phyloP scores from a whole-genome alignment of 2,113 vertebrate species.

The Amazona guildingii region DNA sequence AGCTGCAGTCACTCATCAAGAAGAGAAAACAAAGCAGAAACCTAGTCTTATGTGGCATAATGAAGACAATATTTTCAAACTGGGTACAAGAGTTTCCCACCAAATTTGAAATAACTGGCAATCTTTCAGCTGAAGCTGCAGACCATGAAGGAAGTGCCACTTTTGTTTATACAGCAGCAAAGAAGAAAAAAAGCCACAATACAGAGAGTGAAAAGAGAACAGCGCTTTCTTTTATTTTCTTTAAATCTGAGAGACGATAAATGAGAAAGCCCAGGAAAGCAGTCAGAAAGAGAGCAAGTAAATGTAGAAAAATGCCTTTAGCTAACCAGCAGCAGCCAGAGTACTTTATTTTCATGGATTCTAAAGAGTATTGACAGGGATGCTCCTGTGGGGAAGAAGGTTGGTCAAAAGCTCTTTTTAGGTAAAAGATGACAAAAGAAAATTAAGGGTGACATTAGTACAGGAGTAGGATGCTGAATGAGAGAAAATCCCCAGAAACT shows the following conservation, averaged over 20 bases:
- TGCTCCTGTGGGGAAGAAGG: conserved; percentile 8
- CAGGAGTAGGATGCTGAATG: not conserved
- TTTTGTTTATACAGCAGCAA: not conserved
- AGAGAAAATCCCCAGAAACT: not conserved
- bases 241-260: not conserved
- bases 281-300: not conserved
- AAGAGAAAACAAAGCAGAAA: not conserved
- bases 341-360: conserved; percentile 8
- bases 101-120: not conserved
- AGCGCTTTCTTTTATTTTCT: not conserved
- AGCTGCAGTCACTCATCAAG: not conserved
- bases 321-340: conserved; percentile 27
- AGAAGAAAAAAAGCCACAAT: not conserved
- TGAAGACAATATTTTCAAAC: not conserved
- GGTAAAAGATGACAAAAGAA: not conserved
- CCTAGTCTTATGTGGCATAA: not conserved
- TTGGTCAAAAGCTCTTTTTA: not conserved
- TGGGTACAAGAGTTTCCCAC: not conserved
- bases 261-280: not conserved
- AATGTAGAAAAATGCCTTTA: conserved; percentile 36
- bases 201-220: not conserved
- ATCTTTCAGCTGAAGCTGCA: not conserved
- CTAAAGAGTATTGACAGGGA: conserved; percentile 32
- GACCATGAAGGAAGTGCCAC: not conserved
- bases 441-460: conserved; percentile 15